Percentiles rank a stretch among this genome's conserved stretches.
Evolutionary conservation across 2,113 vertebrate species (phyloP).

Genomic region (Edolisoma coerulescens): DNA sequence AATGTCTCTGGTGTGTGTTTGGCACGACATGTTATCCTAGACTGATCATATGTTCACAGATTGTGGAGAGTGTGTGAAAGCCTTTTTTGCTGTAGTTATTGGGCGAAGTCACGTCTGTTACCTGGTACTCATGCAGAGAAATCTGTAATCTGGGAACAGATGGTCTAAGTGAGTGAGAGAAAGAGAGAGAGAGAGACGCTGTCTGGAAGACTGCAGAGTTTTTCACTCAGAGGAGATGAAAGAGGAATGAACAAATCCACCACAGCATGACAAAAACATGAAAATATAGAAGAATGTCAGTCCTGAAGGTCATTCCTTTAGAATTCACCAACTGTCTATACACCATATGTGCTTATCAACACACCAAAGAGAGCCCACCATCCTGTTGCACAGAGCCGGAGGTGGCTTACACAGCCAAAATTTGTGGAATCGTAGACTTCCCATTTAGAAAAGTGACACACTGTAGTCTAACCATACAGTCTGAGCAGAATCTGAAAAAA

Average conservation of each 20-base stretch:
- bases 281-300: slow-evolving; percentile 48
- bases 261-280: slow-evolving; percentile 44
- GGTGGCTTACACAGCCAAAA: neutral
- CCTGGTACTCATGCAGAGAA: slow-evolving; percentile 68
- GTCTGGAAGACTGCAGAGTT: slow-evolving; percentile 44
- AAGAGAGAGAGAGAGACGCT: slow-evolving; percentile 28
- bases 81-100: slow-evolving; percentile 60
- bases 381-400: neutral
- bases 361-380: neutral
- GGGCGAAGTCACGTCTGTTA: slow-evolving; percentile 63
- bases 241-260: slow-evolving; percentile 49
- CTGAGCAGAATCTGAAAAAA: neutral
- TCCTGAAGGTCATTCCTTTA: slow-evolving; percentile 52
- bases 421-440: neutral
- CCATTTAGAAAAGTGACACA: neutral
- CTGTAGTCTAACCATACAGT: neutral
- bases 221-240: slow-evolving; percentile 18
- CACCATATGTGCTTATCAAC: neutral
- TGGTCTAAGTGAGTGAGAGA: slow-evolving; percentile 54
- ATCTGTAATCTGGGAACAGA: slow-evolving; percentile 67
- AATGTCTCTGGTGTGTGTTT: slow-evolving; percentile 59
- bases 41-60: slow-evolving; percentile 73
- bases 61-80: slow-evolving; percentile 57
- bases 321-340: slow-evolving; percentile 34
- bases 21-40: slow-evolving; percentile 60